phyloP scores from a whole-genome alignment of 2,888 invertebrate species.

The Phyllotreta cruciferae region DNA sequence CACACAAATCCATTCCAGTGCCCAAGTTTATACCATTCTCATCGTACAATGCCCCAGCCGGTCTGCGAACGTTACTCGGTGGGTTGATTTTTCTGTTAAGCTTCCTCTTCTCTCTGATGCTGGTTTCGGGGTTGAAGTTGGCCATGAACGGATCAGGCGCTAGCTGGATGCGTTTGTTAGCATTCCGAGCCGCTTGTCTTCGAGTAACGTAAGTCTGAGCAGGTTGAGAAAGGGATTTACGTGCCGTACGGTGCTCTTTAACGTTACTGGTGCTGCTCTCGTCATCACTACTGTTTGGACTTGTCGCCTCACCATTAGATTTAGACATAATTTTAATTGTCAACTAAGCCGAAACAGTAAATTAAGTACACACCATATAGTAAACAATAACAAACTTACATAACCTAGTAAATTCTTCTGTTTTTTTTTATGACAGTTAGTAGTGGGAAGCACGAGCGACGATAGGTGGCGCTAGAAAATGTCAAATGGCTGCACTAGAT shows the following conservation, averaged over 20 bases:
- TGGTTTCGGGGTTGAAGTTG: constrained; percentile 81
- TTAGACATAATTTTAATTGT: constrained; percentile 1
- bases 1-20: constrained; percentile 78
- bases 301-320: constrained; percentile 24
- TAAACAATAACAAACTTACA: not conserved
- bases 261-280: constrained; percentile 41
- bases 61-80: constrained; percentile 61
- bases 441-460: too few species aligned
- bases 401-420: too few species aligned
- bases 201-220: constrained; percentile 43
- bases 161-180: constrained; percentile 39
- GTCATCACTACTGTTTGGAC: constrained; percentile 44
- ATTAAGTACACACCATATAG: not conserved
- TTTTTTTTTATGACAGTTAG: too few species aligned
- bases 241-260: constrained; percentile 46
- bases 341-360: not conserved
- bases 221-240: constrained; percentile 46
- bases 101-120: constrained; percentile 79
- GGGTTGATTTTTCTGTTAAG: constrained; percentile 71
- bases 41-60: constrained; percentile 70
- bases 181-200: constrained; percentile 48
- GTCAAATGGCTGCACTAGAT: too few species aligned
- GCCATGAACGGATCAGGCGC: constrained; percentile 54
- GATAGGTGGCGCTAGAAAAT: too few species aligned
- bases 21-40: constrained; percentile 70